phyloP scores from a whole-genome alignment of 2,113 vertebrate species.

The Chunga burmeisteri region DNA sequence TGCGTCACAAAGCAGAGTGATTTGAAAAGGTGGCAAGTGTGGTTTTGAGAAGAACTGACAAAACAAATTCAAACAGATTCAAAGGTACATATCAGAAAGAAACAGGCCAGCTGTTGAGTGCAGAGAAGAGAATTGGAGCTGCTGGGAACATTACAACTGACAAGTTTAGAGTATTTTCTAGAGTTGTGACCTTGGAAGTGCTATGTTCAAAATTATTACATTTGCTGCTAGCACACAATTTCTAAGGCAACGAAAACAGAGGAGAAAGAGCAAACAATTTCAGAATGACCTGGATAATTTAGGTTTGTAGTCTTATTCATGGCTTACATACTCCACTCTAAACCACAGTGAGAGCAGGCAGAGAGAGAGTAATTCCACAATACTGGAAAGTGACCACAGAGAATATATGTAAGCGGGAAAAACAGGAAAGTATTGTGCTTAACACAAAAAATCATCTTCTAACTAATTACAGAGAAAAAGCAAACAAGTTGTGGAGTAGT shows the following conservation, averaged over 20 bases:
- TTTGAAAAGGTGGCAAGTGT: not conserved
- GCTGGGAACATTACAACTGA: not conserved
- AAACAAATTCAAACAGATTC: not conserved
- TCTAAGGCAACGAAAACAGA: not conserved
- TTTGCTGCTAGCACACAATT: not conserved
- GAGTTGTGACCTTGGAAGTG: not conserved
- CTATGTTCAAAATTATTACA: not conserved
- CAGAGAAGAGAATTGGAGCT: not conserved
- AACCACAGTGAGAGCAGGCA: not conserved
- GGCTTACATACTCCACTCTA: not conserved
- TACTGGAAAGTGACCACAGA: not conserved
- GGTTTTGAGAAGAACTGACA: not conserved
- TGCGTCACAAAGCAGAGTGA: not conserved
- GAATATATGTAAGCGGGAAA: accelerated
- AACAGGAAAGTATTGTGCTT: not conserved
- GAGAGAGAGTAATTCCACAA: not conserved
- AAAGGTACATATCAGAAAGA: not conserved
- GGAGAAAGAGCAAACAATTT: not conserved
- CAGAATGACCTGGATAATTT: not conserved
- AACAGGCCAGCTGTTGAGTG: not conserved
- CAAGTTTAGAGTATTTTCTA: not conserved
- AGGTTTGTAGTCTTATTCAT: not conserved
- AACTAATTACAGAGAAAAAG: not conserved
- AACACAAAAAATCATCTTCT: not conserved
- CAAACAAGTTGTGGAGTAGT: not conserved